phyloP scores from a whole-genome alignment of 2,113 vertebrate genomes.

The Alouatta palliata region DNA sequence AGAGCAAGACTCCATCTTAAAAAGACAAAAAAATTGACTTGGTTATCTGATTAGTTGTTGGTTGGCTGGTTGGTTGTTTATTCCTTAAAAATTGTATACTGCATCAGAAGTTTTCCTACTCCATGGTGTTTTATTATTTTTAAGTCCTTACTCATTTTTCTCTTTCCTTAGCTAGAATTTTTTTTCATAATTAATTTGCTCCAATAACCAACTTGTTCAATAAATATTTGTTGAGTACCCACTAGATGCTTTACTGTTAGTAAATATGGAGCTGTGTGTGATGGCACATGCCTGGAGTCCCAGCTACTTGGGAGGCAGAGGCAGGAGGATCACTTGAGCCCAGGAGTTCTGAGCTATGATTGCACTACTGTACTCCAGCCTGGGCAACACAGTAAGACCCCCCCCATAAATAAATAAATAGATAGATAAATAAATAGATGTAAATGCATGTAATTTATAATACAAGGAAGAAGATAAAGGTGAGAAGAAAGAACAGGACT shows the following conservation, averaged over 20 bases:
- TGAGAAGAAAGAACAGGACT: background rate
- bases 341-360: background rate
- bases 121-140: background rate
- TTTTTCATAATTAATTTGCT: conserved; percentile 41
- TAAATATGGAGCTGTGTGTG: background rate
- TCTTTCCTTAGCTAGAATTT: background rate
- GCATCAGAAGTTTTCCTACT: background rate
- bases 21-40: background rate
- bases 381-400: background rate
- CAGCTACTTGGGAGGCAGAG: background rate
- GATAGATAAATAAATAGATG: conserved; percentile 3
- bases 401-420: background rate
- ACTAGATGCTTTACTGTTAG: background rate
- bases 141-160: conserved; percentile 38
- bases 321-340: background rate
- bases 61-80: background rate
- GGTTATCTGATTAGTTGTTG: background rate
- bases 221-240: conserved; percentile 26
- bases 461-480: background rate
- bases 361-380: background rate
- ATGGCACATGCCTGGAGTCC: background rate
- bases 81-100: background rate
- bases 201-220: background rate
- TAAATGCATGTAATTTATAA: conserved; percentile 12
- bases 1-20: no score